Evolutionary conservation across 2,113 vertebrate genomes (phyloP), one percentile per base, ranked within the genome.

Genomic region (Ornithorhynchus anatinus): DNA sequence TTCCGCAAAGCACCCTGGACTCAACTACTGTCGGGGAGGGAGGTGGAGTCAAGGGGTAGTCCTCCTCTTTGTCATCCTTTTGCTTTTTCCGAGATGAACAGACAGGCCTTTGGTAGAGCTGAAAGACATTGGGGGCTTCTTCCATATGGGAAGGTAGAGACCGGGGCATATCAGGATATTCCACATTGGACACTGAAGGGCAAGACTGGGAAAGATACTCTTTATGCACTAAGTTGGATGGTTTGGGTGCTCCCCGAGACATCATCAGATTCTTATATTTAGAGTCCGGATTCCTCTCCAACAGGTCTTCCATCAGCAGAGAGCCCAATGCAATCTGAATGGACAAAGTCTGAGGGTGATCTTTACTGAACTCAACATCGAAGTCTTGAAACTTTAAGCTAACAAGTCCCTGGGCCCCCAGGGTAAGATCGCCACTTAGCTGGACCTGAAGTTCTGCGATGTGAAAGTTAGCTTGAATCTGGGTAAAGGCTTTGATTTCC

Each of bases 121-220:
- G 96, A 61, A 99, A 99, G 78, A 99, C 98, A 19, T 99, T 99
- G 3, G 96, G 91, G 2, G 97, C 96, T 86, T 99, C 98, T 78
- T 99, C 97, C 91, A 99, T 95, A 65, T 99, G 97, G 20, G 97
- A 95, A 7, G 98, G 98, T 15, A 99, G 92, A 12, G 98, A 99
- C 2, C 96, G 96, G 1, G 98, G 97, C 98, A 99, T 99, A 7
- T 97, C 98, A 0, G 97, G 96, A 37, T 90, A 97, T 19, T 96
- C 89, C 40, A 92, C 94, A 3, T 96, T 96, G 71, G 97, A 97
- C 0, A 94, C 75, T 0, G 89, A 95, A 1, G 98, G 98, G 62
- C 97, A 99, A 38, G 97, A 98, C 70, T 98, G 97, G 8, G 98
- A 99, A 27, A 99, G 94, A 33, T 98, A 99, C 0, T 99, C 98